A percentile compares a stretch with the other conserved stretches of the same genome.
phyloP scores from a whole-genome alignment of 2,888 invertebrate species.

The Yponomeuta malinellus region DNA sequence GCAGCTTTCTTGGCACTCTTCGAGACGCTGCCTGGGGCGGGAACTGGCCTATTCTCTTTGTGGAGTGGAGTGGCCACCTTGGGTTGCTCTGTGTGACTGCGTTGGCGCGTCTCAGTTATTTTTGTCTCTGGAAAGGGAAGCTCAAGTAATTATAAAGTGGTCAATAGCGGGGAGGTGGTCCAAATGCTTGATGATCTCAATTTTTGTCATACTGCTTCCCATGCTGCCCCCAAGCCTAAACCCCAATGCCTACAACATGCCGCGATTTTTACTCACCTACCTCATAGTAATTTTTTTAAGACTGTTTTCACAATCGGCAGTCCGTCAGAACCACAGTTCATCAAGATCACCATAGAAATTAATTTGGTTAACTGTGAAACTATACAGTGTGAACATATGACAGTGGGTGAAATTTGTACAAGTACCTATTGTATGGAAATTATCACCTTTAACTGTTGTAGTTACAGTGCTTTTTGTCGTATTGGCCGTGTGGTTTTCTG shows the following conservation, averaged over 20 bases:
- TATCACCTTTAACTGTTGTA: background rate
- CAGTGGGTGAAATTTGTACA: background rate
- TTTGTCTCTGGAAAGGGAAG: background rate
- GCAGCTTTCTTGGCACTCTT: conserved; percentile 48
- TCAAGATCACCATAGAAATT: no score
- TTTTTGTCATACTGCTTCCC: no score
- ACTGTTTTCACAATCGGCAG: no score
- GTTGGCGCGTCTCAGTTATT: background rate
- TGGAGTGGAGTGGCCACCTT: conserved; percentile 38
- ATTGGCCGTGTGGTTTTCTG: background rate
- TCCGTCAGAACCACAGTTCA: no score
- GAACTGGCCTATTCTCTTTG: conserved; percentile 41
- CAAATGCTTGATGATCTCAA: no score
- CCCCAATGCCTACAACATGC: no score
- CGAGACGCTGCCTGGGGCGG: conserved; percentile 37
- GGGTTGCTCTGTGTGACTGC: background rate
- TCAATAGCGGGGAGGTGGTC: background rate
- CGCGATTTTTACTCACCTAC: no score
- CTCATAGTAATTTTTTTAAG: no score
- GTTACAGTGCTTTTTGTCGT: background rate
- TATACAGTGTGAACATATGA: background rate
- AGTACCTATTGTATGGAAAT: background rate
- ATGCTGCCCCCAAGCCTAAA: no score
- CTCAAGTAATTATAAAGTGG: background rate
- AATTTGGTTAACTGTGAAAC: background rate